Evolutionary conservation across 2,797 vertebrate genomes (phyloP), one percentile per base, ranked within the genome.

Genomic region (Aselliscus stoliczkanus): DNA sequence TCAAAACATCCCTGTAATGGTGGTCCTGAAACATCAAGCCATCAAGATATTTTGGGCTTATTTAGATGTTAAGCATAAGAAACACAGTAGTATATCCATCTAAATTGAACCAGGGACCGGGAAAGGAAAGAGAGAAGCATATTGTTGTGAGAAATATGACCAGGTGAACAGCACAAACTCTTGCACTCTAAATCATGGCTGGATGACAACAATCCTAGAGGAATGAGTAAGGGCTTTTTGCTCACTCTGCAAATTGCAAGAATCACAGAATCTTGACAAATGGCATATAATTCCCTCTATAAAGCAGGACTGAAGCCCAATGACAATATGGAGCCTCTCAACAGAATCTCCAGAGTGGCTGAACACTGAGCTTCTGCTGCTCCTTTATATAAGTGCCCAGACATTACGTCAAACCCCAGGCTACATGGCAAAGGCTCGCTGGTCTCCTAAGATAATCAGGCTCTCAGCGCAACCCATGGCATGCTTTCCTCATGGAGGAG

Each of bases 1-100:
- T 88, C 39, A 47, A 86, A 90, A 56, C 23, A 64, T 69, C 9
- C 15, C 47, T 18, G 8, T 9, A 4, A 52, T 1, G 27, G 67
- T 86, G 29, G 15, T 39, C 47, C 21, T 15, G 21, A 64, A 70
- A 27, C 23, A 73, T 65, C 1, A 92, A 93, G 31, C 7, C 20
- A 67, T 81, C 29, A 39, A 34, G 56, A 90, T 54, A 21, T n/a
- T 77, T 93, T 75, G 65, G 42, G 29, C 85, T 96, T 96, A 64
- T 72, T 42, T 54, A 29, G 21, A 82, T 21, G 42, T 21, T 47
- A 85, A 81, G 18, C 54, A 70, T 27, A 85, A 92, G 27, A 56
- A 76, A 72, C 62, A 62, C 34, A 50, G 25, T 37, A 56, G n/a
- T 23, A 6, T 80, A 21, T 23, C 21, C 37, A 42, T 56, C 29